Evolutionary conservation across 2,888 invertebrate genomes (phyloP), one percentile per base, ranked within the genome.

Genomic region (Brachylomia viminalis): DNA sequence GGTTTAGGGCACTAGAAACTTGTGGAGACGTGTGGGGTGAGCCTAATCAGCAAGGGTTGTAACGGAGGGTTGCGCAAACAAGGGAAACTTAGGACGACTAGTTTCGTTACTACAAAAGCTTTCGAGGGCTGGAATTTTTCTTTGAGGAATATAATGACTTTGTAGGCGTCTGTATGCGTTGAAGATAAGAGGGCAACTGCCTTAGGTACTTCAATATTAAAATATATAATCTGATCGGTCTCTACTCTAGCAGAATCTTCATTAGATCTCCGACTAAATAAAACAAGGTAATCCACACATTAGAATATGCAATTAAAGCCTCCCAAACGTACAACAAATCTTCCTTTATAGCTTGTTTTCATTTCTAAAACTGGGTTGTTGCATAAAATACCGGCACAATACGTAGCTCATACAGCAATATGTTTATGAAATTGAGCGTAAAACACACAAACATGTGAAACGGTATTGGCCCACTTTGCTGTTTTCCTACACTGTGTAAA

Each of bases 31-130:
- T 85, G 76, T 82, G 78, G 88, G 88, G 86, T 85, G 83, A 79
- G 86, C 85, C 90, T 90, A 91, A 91, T 91, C 90, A 90, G 85
- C 76, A 83, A 86, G 86, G 87, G 88, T 85, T 84, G 84, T 85
- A 83, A 80, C 86, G 88, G 87, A 90, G 90, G 90, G 89, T 84
- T 82, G 80, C 74, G 68, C 84, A 84, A 86, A 84, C 85, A 86
- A 85, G 87, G 66, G 87, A 81, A 83, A 79, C 83, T 86, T 77
- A 85, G 84, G 72, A 83, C 77, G 82, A 85, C 87, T 87, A 84
- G 87, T 86, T 87, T 80, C 70, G 77, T 68, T 79, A 71, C 82
- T 85, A 82, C 78, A 82, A 85, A 85, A 85, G 77, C 80, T 86
- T 80, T 84, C 66, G 70, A 84, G 84, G 62, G 65, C 62, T 80